Evolutionary conservation across 1,140 invertebrate species (phyloP), one percentile per base, ranked within the genome.

Genomic region (Nephotettix cincticeps): DNA sequence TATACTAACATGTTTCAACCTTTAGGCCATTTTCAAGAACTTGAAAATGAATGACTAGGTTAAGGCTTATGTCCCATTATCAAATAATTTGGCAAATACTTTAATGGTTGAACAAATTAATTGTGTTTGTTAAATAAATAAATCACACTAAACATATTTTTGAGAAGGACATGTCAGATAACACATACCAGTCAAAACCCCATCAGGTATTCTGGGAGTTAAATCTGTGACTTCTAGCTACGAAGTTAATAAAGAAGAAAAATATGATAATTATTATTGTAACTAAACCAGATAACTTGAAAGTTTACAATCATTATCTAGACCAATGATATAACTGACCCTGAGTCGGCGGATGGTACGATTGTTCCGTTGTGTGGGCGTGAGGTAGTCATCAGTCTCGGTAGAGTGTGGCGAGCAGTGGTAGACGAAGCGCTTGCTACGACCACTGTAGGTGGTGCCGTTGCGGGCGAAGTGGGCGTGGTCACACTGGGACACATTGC

Each of bases 361-460:
- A 75, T 92, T 89, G 6, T 92, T 91, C 72, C 93, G 83, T 78
- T 95, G 93, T 0, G 93, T 94, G 1, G 93, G 93, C 43, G 93
- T 94, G 27, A 95, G 83, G 80, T 95, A 95, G 76, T 93, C 91
- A 58, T 92, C 88, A 11, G 86, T 88, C 66, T 87, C 85, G 0
- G 87, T 88, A n/a, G 87, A 86, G 79, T 91, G 88, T 73, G 90
- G 88, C 14, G 90, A 90, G 78, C 92, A 94, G 79, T 94, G 92
- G 28, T 94, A 86, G 29, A 93, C 90, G 79, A 93, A 93, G 75
- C 90, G 90, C 79, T 88, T 89, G 63, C 86, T 86, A 40, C 86
- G 80, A 13, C 84, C 87, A 1, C 85, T 86, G 80, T 90, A 93
- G 21, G 91, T 93, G 11, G 91, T 93, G 6, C 90, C 91, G 79